Evolutionary conservation across 2,113 vertebrate genomes (phyloP).

Genomic region (Hyla sarda): DNA sequence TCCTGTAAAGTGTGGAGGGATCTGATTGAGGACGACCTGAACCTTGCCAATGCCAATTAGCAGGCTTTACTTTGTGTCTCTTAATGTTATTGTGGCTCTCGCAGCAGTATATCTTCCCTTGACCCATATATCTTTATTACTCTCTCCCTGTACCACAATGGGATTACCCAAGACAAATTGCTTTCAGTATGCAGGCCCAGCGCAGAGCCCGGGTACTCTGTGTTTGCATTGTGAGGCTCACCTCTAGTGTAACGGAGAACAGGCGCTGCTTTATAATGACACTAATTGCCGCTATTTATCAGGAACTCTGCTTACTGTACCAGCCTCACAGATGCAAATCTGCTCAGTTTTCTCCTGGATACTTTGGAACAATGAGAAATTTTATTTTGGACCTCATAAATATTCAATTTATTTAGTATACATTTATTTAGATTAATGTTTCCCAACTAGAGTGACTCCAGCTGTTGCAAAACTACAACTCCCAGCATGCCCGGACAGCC

Average conservation of each 20-base stretch:
- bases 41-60: conserved; percentile 54
- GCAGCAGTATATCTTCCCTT: conserved; percentile 66
- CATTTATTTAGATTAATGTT: too few species aligned
- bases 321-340: not conserved
- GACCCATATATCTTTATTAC: conserved; percentile 71
- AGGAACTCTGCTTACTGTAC: not conserved
- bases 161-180: conserved; percentile 71
- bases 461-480: too few species aligned
- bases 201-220: not conserved
- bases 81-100: conserved; percentile 55
- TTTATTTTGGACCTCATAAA: not conserved
- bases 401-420: too few species aligned
- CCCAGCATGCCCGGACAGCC: too few species aligned
- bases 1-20: conserved; percentile 18
- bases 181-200: conserved; percentile 65
- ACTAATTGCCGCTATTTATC: conserved; percentile 34
- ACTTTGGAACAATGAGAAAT: not conserved
- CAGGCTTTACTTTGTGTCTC: conserved; percentile 46
- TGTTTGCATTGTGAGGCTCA: conserved; percentile 11
- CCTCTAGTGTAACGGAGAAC: conserved; percentile 5
- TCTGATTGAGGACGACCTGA: conserved; percentile 37
- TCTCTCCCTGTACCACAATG: conserved; percentile 63
- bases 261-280: conserved; percentile 27
- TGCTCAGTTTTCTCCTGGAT: not conserved
- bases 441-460: too few species aligned